Percentiles rank a stretch among this genome's conserved stretches.
Conservation (phyloP, 2,888 invertebrate species). For the Oscheius sp. region DNA sequence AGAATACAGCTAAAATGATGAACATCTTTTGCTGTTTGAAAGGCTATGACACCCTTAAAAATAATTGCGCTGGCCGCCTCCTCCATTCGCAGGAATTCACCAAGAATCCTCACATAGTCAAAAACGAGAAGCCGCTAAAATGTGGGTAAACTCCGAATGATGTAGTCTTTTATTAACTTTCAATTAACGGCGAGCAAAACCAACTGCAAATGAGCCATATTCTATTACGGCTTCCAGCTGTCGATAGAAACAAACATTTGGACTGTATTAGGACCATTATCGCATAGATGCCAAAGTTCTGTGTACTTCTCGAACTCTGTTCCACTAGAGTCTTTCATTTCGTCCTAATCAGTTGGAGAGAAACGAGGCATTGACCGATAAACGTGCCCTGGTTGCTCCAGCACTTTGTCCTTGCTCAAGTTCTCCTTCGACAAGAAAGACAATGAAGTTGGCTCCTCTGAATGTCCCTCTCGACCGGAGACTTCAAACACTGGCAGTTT, state of each 20-base stretch:
- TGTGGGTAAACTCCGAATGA: no score
- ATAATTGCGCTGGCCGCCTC: conserved; percentile 33
- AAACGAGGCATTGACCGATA: conserved; percentile 8
- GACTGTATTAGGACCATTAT: not conserved
- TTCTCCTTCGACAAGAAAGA: conserved; percentile 74
- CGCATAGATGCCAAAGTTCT: not conserved
- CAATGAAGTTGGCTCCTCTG: conserved; percentile 88
- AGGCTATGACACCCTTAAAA: conserved; percentile 12
- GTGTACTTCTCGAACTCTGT: no score
- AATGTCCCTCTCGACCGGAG: conserved; percentile 83
- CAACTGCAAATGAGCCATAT: no score
- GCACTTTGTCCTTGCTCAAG: conserved; percentile 6
- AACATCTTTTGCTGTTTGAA: conserved; percentile 11
- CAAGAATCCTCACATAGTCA: not conserved
- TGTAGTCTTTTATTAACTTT: no score
- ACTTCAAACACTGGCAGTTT: conserved; percentile 85
- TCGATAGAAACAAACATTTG: not conserved
- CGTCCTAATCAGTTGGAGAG: not conserved
- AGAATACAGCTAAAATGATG: not conserved
- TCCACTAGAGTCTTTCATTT: no score
- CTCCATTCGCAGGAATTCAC: conserved; percentile 11
- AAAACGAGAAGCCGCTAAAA: no score
- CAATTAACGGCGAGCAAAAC: no score
- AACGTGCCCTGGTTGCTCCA: not conserved
- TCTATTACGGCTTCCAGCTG: not conserved